Conservation (phyloP, 2,113 vertebrate genomes). For the Microtus richardsoni region DNA sequence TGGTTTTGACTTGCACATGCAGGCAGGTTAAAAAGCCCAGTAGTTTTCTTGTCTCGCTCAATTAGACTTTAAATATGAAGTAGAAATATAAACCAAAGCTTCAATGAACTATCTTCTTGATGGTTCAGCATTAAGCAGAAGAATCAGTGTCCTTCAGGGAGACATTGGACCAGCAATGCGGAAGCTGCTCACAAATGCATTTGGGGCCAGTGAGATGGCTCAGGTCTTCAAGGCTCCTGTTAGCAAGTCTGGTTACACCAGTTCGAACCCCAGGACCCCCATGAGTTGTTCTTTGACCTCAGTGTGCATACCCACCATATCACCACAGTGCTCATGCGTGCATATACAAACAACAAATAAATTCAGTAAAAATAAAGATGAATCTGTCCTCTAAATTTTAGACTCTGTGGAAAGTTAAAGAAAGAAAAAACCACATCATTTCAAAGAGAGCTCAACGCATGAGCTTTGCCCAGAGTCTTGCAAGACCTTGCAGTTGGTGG, state of each 20-base stretch:
- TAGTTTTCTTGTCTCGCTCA: not conserved
- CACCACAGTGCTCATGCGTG: not conserved
- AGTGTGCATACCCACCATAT: too few relatives aligned
- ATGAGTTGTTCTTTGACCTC: not conserved
- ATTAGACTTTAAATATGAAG: not conserved
- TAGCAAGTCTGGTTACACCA: too few relatives aligned
- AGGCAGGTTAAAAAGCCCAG: not conserved
- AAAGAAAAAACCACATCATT: constrained; percentile 53
- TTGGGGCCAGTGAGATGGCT: not conserved
- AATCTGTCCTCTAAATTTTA: constrained; percentile 62
- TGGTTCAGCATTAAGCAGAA: not conserved
- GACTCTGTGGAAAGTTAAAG: constrained; percentile 24
- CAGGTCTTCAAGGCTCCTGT: not conserved
- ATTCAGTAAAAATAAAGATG: not conserved
- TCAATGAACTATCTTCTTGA: constrained; percentile 19
- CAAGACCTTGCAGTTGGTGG: constrained; percentile 55
- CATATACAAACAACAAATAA: not conserved
- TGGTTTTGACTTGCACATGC: not conserved
- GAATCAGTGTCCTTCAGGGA: not conserved
- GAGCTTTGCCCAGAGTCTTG: not conserved
- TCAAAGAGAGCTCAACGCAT: constrained; percentile 68
- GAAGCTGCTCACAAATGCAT: constrained; percentile 36
- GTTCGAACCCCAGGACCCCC: not conserved
- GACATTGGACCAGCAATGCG: not conserved
- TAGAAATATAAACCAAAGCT: not conserved